Conservation (phyloP, 2,797 vertebrate genomes). For the Lutjanus argentimaculatus region DNA sequence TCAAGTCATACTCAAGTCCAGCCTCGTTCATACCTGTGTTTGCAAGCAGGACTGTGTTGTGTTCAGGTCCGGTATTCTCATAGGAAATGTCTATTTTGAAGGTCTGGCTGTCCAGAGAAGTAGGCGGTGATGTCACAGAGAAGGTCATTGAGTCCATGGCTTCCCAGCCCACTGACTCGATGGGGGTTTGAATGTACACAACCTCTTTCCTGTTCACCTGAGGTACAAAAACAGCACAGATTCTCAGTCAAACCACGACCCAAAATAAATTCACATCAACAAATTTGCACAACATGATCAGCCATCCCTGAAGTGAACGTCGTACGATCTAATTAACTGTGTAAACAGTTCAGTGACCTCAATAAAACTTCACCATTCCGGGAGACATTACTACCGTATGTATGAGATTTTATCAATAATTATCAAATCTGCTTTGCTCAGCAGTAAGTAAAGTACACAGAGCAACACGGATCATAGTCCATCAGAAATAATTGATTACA, state of each 20-base stretch:
- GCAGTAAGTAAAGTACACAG: slow-evolving; percentile 45
- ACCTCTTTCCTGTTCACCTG: slow-evolving; percentile 90
- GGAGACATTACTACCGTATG: not conserved
- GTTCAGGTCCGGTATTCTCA: slow-evolving; percentile 85
- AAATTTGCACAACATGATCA: too few relatives aligned
- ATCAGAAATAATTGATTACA: slow-evolving; percentile 63
- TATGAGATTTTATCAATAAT: slow-evolving; percentile 32
- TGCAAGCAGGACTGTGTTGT: slow-evolving; percentile 86
- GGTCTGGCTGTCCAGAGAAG: slow-evolving; percentile 85
- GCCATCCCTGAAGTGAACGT: too few relatives aligned
- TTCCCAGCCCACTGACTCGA: slow-evolving; percentile 86
- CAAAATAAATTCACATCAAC: too few relatives aligned
- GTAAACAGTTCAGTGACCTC: slow-evolving; percentile 4
- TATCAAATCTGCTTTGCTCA: slow-evolving; percentile 38
- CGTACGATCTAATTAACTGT: slow-evolving; percentile 7
- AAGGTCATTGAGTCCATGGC: slow-evolving; percentile 91
- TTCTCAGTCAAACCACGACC: slow-evolving; percentile 5
- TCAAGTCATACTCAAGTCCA: too few relatives aligned
- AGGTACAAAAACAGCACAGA: slow-evolving; percentile 47
- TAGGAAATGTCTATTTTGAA: slow-evolving; percentile 92
- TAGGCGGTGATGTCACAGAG: slow-evolving; percentile 87
- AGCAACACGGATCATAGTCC: slow-evolving; percentile 23
- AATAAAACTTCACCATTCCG: not conserved
- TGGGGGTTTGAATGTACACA: slow-evolving; percentile 86
- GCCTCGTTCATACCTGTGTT: slow-evolving; percentile 89